These are phyloP conservation scores for Fulica atra DNA, from an alignment of 2,113 vertebrate species.

Conservation along the genomic window DNA sequence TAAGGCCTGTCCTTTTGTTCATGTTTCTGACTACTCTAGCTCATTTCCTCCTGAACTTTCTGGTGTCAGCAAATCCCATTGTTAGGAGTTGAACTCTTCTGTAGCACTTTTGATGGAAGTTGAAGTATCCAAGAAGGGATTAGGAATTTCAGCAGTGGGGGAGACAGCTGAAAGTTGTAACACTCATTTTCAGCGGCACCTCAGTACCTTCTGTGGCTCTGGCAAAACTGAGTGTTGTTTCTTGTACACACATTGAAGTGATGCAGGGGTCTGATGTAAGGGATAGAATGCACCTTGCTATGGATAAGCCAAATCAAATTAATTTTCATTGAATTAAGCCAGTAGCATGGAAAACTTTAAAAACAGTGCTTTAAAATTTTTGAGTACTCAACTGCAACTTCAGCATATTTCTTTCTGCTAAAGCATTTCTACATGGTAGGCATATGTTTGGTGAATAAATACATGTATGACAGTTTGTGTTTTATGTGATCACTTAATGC, in stretches of 20 bases:
- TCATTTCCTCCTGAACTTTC: not conserved
- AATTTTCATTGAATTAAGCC: not conserved
- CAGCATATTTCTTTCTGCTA: not conserved
- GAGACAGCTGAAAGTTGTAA: not conserved
- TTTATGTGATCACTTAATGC: not conserved
- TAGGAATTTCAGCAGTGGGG: not conserved
- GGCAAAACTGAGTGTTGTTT: not conserved
- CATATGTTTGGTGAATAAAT: not conserved
- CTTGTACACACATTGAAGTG: not conserved
- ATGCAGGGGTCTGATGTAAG: not conserved
- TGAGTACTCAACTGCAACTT: not conserved
- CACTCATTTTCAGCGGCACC: not conserved
- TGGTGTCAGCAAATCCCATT: not conserved
- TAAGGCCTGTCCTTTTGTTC: not conserved
- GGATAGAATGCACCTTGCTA: not conserved
- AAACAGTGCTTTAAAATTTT: not conserved
- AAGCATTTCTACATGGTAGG: not conserved
- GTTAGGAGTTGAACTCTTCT: not conserved
- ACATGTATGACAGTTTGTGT: not conserved
- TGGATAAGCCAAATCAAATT: not conserved
- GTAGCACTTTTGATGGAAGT: not conserved
- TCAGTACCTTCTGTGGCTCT: not conserved
- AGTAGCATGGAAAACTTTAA: not conserved
- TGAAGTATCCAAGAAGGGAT: not conserved
- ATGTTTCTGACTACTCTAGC: not conserved